Base-by-base conservation (phyloP, 2,888 invertebrate genomes). In the Cyaniris semiargus region DNA sequence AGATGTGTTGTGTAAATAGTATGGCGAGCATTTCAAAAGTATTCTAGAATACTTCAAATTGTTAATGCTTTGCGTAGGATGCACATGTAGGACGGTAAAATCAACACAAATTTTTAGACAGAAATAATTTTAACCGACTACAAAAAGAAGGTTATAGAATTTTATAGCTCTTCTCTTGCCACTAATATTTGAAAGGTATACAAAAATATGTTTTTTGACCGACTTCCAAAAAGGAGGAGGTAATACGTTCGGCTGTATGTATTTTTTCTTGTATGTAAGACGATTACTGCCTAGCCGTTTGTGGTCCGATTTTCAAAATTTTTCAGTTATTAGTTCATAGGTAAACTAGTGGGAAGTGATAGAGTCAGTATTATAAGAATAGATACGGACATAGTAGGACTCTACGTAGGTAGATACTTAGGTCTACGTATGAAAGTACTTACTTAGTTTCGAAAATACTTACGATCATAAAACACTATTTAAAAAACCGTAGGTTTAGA, bases 1-100 rank as follows among this genome's bases (percentile, higher is more conserved):
- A 66, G 66, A 66, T 15, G 27, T 66, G 66, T 21, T 18, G 70
- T 66, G 34, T 72, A 23, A 4, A 58, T 70, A 76, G 77, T 74
- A 58, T 72, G 44, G 81, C 76, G 81, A 83, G 91, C 90, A 91
- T 92, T 90, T 91, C 88, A 92, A 93, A 89, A 93, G 91, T 93
- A 93, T 92, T 85, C 83, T 77, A 80, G 82, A 70, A 92, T 92
- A 92, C 90, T 92, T 84, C 91, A 56, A 90, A 85, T 92, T 91
- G 89, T 82, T 81, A 89, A 90, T 91, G 90, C 89, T 84, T 34
- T 58, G 34, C 10, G 58, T 53, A 53, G 7, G 10, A 58, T 5
- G 53, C 27, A 18, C 23, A 60, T 60, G 58, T 21, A 21, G n/a
- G 58, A 10, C 8, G 58, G 58, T 58, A 58, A 58, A 58, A 58